phyloP scores from a whole-genome alignment of 2,888 invertebrate species.

The Sphecodes monilicornis region DNA sequence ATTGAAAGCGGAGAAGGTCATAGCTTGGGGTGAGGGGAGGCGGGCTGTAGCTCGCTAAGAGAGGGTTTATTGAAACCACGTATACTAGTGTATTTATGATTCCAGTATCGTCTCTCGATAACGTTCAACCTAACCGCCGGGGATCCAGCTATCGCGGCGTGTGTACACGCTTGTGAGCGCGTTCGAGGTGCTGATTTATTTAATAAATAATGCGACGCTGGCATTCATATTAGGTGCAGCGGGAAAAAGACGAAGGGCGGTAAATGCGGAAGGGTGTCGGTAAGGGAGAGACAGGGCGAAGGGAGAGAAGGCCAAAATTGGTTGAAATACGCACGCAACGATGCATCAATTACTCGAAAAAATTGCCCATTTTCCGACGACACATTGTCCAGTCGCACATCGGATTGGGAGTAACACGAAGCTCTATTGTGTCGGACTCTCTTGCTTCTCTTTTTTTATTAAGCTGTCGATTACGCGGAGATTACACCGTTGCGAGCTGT shows the following conservation, averaged over 20 bases:
- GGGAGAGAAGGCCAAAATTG: constrained; percentile 40
- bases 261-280: constrained; percentile 31
- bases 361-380: constrained; percentile 6
- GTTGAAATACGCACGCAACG: constrained; percentile 54
- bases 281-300: neutral
- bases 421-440: neutral
- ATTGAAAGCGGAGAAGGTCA: constrained; percentile 66
- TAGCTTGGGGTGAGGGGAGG: too few relatives aligned
- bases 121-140: constrained; percentile 40
- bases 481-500: neutral
- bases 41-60: constrained; percentile 53
- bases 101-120: constrained; percentile 57
- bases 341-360: constrained; percentile 11
- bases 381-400: neutral
- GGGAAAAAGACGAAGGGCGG: constrained; percentile 22
- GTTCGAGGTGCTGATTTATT: constrained; percentile 69
- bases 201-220: constrained; percentile 71
- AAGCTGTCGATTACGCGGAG: neutral
- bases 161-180: neutral
- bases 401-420: neutral
- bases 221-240: constrained; percentile 66
- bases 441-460: neutral
- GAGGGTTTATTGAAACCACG: constrained; percentile 70
- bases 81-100: constrained; percentile 62
- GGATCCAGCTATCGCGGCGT: constrained; percentile 38